A percentile compares a stretch with the other conserved stretches of the same genome.
phyloP scores from a whole-genome alignment of 1,140 invertebrate species.

The Notospermus geniculatus region DNA sequence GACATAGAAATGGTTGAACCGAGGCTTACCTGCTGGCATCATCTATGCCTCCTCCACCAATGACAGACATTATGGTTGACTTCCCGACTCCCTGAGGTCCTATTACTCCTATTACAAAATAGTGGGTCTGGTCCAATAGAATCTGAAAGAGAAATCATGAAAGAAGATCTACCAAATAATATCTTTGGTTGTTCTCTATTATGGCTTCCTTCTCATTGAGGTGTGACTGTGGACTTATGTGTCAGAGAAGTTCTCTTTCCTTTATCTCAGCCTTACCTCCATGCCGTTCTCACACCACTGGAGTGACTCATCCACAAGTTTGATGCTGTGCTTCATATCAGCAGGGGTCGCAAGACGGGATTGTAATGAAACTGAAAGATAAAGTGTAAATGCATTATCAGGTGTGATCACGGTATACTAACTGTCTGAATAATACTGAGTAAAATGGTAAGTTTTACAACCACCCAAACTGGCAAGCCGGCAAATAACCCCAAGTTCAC shows the following conservation, averaged over 20 bases:
- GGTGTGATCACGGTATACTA: not conserved
- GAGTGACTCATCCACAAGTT: slow-evolving; percentile 66
- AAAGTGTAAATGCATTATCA: slow-evolving; percentile 9
- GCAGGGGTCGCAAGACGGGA: slow-evolving; percentile 36
- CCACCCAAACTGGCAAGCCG: slow-evolving; percentile 1
- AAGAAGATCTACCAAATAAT: too few species aligned
- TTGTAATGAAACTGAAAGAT: slow-evolving; percentile 13
- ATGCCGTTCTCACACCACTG: slow-evolving; percentile 61
- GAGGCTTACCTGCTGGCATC: slow-evolving; percentile 35
- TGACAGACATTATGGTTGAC: slow-evolving; percentile 77
- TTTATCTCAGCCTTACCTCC: slow-evolving; percentile 55
- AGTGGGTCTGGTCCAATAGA: slow-evolving; percentile 78
- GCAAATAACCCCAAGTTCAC: slow-evolving; percentile 2
- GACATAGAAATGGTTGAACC: too few species aligned
- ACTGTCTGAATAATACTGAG: slow-evolving; percentile 4
- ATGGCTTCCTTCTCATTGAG: too few species aligned
- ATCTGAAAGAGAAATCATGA: slow-evolving; percentile 47
- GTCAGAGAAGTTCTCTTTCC: too few species aligned
- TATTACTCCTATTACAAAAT: slow-evolving; percentile 75
- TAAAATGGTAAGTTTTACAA: not conserved
- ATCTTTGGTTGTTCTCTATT: too few species aligned
- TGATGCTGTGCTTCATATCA: slow-evolving; percentile 63
- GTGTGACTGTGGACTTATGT: too few species aligned
- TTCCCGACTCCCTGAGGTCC: slow-evolving; percentile 81
- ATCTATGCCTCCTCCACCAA: slow-evolving; percentile 62